These are phyloP conservation scores for Latrodectus hesperus DNA, from an alignment of 2,888 invertebrate species.

Conservation along the genomic window DNA sequence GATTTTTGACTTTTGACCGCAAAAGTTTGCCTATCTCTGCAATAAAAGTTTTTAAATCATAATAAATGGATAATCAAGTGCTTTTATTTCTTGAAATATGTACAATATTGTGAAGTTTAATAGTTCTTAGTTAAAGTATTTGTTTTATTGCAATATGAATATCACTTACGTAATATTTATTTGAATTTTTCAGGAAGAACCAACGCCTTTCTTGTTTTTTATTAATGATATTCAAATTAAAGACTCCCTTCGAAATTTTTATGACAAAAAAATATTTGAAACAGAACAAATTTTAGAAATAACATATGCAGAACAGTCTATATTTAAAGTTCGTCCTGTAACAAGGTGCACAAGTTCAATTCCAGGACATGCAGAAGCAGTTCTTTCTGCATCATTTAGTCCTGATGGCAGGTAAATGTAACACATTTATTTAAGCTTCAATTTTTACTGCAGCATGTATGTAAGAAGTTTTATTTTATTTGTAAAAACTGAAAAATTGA, in stretches of 20 bases:
- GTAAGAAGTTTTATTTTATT: too few species aligned
- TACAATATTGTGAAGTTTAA: too few species aligned
- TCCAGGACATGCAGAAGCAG: constrained; percentile 97
- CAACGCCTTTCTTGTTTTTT: constrained; percentile 88
- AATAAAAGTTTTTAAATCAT: too few species aligned
- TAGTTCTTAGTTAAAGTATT: too few species aligned
- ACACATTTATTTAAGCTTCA: too few species aligned
- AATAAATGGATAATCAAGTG: too few species aligned
- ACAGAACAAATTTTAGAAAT: constrained; percentile 92
- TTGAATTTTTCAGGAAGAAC: constrained; percentile 80
- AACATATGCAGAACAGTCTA: constrained; percentile 96
- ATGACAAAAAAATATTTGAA: constrained; percentile 81
- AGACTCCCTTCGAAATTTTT: constrained; percentile 82
- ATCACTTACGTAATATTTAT: neutral
- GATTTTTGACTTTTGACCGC: too few species aligned
- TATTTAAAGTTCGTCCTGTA: constrained; percentile 82
- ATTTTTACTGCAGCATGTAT: too few species aligned
- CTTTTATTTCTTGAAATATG: too few species aligned
- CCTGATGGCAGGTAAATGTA: constrained; percentile 84
- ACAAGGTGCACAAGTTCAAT: constrained; percentile 83
- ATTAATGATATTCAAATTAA: constrained; percentile 91
- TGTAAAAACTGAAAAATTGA: too few species aligned
- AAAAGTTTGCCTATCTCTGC: too few species aligned
- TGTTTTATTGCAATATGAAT: too few species aligned
- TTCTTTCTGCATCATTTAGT: constrained; percentile 95